Percentiles rank a stretch among this genome's conserved stretches.
These are phyloP conservation scores for Acestrorhynchus altus DNA, from an alignment of 2,797 vertebrate species.

Conservation along the genomic window DNA sequence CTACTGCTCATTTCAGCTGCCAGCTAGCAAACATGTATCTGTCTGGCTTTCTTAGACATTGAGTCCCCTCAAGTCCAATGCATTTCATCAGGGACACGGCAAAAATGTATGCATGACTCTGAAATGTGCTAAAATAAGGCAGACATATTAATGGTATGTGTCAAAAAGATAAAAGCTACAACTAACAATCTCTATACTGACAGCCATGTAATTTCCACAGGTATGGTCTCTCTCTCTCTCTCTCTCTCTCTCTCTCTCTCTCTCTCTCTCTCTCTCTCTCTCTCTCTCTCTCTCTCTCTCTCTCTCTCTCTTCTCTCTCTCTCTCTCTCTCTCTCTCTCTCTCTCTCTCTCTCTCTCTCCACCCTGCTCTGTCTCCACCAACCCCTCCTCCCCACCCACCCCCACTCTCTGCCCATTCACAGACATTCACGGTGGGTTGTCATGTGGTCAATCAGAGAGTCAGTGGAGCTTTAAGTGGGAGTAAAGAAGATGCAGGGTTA, in stretches of 20 bases:
- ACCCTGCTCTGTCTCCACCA: neutral
- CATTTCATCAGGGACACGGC: slow-evolving; percentile 11
- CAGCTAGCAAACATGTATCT: slow-evolving; percentile 19
- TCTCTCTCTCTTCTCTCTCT: slow-evolving; percentile 24
- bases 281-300: neutral
- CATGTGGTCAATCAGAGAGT: slow-evolving; percentile 71
- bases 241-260: slow-evolving; percentile 34
- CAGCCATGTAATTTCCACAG: slow-evolving; percentile 37
- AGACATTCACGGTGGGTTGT: slow-evolving; percentile 41
- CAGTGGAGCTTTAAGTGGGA: slow-evolving; percentile 64
- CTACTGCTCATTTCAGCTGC: slow-evolving; percentile 7
- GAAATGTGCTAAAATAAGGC: neutral
- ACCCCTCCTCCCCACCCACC: neutral
- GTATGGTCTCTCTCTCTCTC: slow-evolving; percentile 38
- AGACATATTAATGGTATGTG: slow-evolving; percentile 38
- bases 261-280: slow-evolving; percentile 11
- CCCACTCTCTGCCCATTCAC: too few species aligned
- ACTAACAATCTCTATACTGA: slow-evolving; percentile 50
- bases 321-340: slow-evolving; percentile 32
- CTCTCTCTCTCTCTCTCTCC: slow-evolving; percentile 19
- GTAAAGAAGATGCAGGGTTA: slow-evolving; percentile 63
- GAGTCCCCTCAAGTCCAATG: neutral
- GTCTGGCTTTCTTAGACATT: slow-evolving; percentile 6
- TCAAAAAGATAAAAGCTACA: slow-evolving; percentile 52
- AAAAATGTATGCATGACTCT: slow-evolving; percentile 2